Evolutionary conservation across 2,113 vertebrate genomes (phyloP), one percentile per base, ranked within the genome.

Genomic region (Gymnarchus niloticus): DNA sequence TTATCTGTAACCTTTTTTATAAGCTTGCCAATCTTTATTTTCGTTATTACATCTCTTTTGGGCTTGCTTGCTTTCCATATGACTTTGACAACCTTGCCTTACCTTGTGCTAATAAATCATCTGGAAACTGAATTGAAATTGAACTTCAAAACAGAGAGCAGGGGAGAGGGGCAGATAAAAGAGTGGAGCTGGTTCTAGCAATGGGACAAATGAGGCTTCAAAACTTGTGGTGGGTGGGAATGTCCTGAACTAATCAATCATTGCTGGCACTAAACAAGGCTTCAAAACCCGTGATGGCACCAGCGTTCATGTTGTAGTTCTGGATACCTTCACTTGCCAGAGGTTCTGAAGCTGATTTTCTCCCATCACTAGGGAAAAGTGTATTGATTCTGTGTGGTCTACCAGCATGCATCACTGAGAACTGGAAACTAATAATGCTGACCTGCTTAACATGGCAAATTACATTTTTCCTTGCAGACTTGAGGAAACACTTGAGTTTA

Each of bases 41-140:
- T 25, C 17, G 51, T 33, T 56, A 48, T 48, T 23, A 33, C 33
- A 33, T 21, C 25, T 82, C 6, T 12, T 82, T 33, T 82, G 80
- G 51, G 80, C 25, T 54, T 52, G 51, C 37, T 82, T 10, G 25
- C 80, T 56, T 56, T 51, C 80, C 3, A 6, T 37, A 49, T 7
- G 14, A 19, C 51, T 82, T 82, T 41, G 51, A 56, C 56, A 56
- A 82, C 80, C 80, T 25, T 41, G 51, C 49, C 80, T 54, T 33
- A 51, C 21, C 78, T 37, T 41, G 25, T 77, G 48, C 81, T 48
- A 6, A 28, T 81, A 82, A 56, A 41, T 49, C 51, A 41, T 49
- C 80, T 82, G 54, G 80, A 82, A 82, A 82, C 37, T 82, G 51
- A 82, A 82, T 82, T 82, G 80, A 82, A 81, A 81, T 81, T 81